These are phyloP conservation scores for Pluvialis apricaria DNA, from an alignment of 2,113 vertebrate genomes.

Conservation along the genomic window DNA sequence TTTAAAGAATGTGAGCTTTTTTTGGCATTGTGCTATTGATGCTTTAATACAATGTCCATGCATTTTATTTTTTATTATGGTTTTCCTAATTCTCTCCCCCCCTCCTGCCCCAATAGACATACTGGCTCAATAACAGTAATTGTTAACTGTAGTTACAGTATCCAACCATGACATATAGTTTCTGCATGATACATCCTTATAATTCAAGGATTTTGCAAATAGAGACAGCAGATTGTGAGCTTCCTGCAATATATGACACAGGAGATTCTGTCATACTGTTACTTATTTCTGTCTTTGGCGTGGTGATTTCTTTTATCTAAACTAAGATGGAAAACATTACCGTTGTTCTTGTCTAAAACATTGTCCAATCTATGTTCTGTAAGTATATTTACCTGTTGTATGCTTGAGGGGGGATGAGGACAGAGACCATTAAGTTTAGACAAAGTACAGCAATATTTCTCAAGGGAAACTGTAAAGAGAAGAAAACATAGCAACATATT, in stretches of 20 bases:
- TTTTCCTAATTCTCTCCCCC: rapidly evolving
- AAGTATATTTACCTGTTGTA: background rate
- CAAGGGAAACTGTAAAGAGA: background rate
- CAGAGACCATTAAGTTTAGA: background rate
- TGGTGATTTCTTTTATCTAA: background rate
- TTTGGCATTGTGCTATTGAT: background rate
- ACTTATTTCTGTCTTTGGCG: background rate
- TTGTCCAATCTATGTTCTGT: background rate
- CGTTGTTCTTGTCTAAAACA: background rate
- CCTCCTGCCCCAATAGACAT: background rate
- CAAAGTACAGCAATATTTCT: background rate
- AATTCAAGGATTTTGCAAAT: background rate
- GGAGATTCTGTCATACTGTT: background rate
- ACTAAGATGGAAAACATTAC: background rate
- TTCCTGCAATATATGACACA: background rate
- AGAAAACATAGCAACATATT: background rate
- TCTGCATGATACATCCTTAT: background rate
- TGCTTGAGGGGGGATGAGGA: background rate
- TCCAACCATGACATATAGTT: background rate
- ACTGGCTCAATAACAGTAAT: background rate
- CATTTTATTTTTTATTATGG: background rate
- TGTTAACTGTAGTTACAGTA: background rate
- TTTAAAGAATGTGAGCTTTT: background rate
- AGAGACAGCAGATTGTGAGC: background rate
- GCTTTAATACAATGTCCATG: background rate